phyloP scores from a whole-genome alignment of 1,140 invertebrate genomes.

The Macrostomum lignano region DNA sequence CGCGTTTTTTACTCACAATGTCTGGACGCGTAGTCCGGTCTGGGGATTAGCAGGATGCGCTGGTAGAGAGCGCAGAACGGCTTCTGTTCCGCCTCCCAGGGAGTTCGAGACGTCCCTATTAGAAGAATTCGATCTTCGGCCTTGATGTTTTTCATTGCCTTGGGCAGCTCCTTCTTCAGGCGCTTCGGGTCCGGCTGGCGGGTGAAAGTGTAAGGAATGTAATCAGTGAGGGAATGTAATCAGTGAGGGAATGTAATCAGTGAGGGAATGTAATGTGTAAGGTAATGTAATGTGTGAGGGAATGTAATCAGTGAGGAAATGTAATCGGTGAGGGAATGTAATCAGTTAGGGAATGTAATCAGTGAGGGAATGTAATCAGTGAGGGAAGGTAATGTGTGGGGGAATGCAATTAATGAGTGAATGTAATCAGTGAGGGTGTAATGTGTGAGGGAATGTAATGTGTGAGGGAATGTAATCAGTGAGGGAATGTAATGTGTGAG shows the following conservation, averaged over 20 bases:
- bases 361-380: too few relatives aligned
- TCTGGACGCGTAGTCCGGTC: constrained; percentile 54
- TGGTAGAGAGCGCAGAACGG: constrained; percentile 36
- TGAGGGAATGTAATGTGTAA: too few relatives aligned
- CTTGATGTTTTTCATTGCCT: constrained; percentile 49
- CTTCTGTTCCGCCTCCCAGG: constrained; percentile 57
- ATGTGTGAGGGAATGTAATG: too few relatives aligned
- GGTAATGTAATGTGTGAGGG: neutral
- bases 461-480: too few relatives aligned
- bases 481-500: too few relatives aligned
- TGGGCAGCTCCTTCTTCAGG: constrained; percentile 67
- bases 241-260: too few relatives aligned
- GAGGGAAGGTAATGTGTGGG: too few relatives aligned
- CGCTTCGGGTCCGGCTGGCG: constrained; percentile 53
- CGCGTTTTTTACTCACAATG: constrained; percentile 55
- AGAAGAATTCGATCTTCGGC: constrained; percentile 47
- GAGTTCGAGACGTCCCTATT: constrained; percentile 46
- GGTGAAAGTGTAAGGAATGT: neutral
- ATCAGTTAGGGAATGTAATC: too few relatives aligned
- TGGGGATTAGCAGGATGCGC: constrained; percentile 54
- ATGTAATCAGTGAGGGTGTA: too few relatives aligned
- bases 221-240: neutral
- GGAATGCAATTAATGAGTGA: too few relatives aligned
- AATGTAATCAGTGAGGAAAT: neutral
- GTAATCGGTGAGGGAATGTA: too few relatives aligned